phyloP scores from a whole-genome alignment of 2,797 vertebrate species.

The Trichosurus vulpecula region DNA sequence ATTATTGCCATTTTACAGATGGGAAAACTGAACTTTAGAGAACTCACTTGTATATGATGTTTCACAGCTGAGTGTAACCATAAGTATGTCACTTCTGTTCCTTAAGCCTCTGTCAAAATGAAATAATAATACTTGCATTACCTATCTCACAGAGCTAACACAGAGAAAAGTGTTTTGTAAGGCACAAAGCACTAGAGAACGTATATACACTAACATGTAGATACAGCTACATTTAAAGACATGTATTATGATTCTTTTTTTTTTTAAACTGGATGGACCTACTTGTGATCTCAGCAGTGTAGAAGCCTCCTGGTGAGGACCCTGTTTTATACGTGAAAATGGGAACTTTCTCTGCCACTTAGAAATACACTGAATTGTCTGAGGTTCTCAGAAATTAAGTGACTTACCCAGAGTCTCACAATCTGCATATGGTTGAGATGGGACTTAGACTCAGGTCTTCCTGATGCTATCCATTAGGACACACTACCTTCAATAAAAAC shows the following conservation, averaged over 20 bases:
- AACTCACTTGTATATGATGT: background rate
- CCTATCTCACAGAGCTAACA: background rate
- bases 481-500: background rate
- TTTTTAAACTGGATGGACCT: background rate
- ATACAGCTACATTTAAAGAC: background rate
- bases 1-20: background rate
- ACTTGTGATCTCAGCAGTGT: background rate
- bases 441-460: background rate
- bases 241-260: background rate
- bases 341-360: background rate
- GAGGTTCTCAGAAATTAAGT: background rate
- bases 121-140: too few relatives aligned
- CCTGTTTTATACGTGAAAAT: background rate
- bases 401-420: background rate
- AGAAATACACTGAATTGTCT: background rate
- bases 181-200: background rate
- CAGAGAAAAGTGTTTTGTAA: background rate
- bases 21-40: background rate
- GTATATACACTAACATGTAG: too few relatives aligned
- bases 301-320: background rate
- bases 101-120: too few relatives aligned
- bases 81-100: too few relatives aligned
- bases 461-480: background rate
- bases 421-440: background rate
- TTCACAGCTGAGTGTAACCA: background rate